Percentiles rank a stretch among this genome's conserved stretches.
Conservation (phyloP, 1,140 invertebrate genomes). For the Colletes gigas region DNA sequence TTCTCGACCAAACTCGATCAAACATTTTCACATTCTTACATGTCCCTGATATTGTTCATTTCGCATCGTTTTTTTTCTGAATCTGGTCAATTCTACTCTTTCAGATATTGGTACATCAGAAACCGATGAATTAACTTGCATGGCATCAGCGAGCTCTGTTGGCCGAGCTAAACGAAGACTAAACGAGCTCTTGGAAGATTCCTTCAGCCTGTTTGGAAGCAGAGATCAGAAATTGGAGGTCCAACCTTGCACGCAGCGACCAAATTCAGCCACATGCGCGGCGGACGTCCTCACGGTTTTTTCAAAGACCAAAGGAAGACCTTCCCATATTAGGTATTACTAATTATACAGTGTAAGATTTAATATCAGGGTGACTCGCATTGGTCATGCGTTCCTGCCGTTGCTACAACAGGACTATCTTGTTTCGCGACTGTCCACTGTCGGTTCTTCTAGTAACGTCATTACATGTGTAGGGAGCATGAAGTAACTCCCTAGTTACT, state of each 20-base stretch:
- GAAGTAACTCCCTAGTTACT: too few species aligned
- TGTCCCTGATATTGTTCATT: not conserved
- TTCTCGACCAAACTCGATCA: too few species aligned
- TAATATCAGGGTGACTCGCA: too few species aligned
- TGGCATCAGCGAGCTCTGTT: slow-evolving; percentile 73
- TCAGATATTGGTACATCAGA: slow-evolving; percentile 56
- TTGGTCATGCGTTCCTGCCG: too few species aligned
- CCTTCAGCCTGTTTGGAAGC: slow-evolving; percentile 84
- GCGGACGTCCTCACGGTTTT: slow-evolving; percentile 63
- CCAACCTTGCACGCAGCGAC: slow-evolving; percentile 44
- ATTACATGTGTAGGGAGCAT: too few species aligned
- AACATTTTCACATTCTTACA: too few species aligned
- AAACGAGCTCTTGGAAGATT: slow-evolving; percentile 86
- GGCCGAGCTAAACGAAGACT: slow-evolving; percentile 84
- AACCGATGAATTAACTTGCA: slow-evolving; percentile 70
- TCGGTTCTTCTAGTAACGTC: too few species aligned
- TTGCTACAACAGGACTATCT: too few species aligned
- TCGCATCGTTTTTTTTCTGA: not conserved
- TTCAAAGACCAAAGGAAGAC: slow-evolving; percentile 77
- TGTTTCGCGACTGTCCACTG: too few species aligned
- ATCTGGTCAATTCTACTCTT: slow-evolving; percentile 15
- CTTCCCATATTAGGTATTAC: slow-evolving; percentile 81
- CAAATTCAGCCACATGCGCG: slow-evolving; percentile 51
- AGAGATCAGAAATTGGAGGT: slow-evolving; percentile 78
- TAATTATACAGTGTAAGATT: too few species aligned